Percentiles rank a stretch among this genome's conserved stretches.
Evolutionary conservation across 2,113 vertebrate species (phyloP).

Genomic region (Aplodontia rufa): DNA sequence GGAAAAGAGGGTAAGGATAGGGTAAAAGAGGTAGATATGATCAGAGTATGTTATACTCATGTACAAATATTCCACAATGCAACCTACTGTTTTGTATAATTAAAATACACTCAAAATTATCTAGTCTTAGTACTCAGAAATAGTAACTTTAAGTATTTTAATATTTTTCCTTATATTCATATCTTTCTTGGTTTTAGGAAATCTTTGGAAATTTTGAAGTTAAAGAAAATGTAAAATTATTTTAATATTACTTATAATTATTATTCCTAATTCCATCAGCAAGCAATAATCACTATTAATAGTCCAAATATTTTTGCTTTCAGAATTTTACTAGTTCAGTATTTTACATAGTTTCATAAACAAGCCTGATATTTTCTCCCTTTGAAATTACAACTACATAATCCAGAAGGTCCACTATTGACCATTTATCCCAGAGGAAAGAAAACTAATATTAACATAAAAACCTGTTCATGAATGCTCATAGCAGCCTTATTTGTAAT

Average conservation of each 20-base stretch:
- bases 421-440: background rate
- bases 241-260: background rate
- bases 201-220: slow-evolving; percentile 27
- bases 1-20: too few species aligned
- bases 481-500: too few species aligned
- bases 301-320: background rate
- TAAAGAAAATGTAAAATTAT: background rate
- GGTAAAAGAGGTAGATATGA: too few species aligned
- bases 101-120: background rate
- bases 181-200: background rate
- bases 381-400: background rate
- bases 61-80: too few species aligned
- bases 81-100: too few species aligned
- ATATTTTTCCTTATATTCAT: background rate
- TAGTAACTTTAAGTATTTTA: slow-evolving; percentile 6
- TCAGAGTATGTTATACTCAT: too few species aligned
- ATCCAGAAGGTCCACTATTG: background rate
- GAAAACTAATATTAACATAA: background rate
- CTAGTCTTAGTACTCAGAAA: slow-evolving; percentile 22
- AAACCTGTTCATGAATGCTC: background rate
- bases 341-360: background rate
- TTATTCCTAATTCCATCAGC: background rate
- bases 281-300: slow-evolving; percentile 2
- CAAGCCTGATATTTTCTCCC: background rate
- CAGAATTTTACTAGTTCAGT: background rate